Evolutionary conservation across 2,113 vertebrate genomes (phyloP).

Genomic region (Sorex araneus): DNA sequence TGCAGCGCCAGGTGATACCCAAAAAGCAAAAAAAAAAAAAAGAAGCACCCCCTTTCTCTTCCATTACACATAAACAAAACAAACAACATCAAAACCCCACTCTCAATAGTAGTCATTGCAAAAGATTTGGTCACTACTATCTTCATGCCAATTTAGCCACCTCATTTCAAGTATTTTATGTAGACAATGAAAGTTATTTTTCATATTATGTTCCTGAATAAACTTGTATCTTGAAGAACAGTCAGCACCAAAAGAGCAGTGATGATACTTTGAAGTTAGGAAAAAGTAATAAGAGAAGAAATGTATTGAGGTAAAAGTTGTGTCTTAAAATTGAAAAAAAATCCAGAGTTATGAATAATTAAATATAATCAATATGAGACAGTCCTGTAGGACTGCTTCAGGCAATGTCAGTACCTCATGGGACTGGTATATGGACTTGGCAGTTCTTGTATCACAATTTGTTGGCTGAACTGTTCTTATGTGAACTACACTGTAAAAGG

Average conservation of each 20-base stretch:
- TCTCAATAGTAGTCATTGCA: background rate
- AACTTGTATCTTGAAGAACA: background rate
- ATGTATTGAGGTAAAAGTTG: background rate
- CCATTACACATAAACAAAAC: background rate
- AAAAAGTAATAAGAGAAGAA: background rate
- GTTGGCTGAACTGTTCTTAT: background rate
- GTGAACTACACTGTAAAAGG: background rate
- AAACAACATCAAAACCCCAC: background rate
- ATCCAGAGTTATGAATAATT: background rate
- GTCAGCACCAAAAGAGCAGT: background rate
- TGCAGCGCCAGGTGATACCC: no score
- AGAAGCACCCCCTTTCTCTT: background rate
- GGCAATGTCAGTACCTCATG: background rate
- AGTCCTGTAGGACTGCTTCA: background rate
- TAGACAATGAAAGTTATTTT: background rate
- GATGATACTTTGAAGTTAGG: background rate
- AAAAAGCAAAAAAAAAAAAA: no score
- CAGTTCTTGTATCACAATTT: background rate
- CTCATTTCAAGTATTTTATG: background rate
- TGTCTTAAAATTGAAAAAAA: conserved; percentile 4
- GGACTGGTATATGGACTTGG: background rate
- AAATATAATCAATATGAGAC: background rate
- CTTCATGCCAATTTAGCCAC: background rate
- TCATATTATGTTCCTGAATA: background rate
- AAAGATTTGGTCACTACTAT: background rate